phyloP scores from a whole-genome alignment of 2,888 invertebrate species.

The Poecilus cupreus region DNA sequence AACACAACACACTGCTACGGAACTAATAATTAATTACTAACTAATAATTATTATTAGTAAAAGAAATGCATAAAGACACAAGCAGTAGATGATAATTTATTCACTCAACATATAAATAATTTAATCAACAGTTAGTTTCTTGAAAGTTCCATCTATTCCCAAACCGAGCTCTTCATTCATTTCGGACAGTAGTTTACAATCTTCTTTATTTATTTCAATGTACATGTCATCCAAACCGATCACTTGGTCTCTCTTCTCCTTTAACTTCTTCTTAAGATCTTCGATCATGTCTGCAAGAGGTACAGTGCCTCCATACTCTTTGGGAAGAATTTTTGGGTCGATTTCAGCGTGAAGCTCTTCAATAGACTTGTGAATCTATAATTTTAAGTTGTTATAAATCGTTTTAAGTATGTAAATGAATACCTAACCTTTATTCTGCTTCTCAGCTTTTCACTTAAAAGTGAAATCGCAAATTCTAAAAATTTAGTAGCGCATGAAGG shows the following conservation, averaged over 20 bases:
- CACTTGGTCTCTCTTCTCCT: conserved; percentile 79
- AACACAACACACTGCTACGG: conserved; percentile 23
- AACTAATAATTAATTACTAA: background rate
- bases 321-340: conserved; percentile 85
- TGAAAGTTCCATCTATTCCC: conserved; percentile 88
- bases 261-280: conserved; percentile 80
- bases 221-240: conserved; percentile 85
- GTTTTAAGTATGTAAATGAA: background rate
- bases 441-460: conserved; percentile 89
- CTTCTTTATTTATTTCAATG: conserved; percentile 79
- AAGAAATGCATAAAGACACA: background rate
- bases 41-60: background rate
- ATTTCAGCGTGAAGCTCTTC: conserved; percentile 84
- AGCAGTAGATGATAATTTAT: background rate
- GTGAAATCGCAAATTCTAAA: conserved; percentile 87
- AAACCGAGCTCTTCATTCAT: conserved; percentile 81
- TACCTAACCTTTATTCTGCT: conserved; percentile 85
- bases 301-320: conserved; percentile 91
- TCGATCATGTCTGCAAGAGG: conserved; percentile 88
- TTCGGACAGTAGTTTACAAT: conserved; percentile 71
- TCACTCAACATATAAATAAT: too few species aligned
- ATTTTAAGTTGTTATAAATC: background rate
- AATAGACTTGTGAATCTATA: conserved; percentile 79
- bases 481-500: conserved; percentile 87
- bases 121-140: conserved; percentile 89